Evolutionary conservation across 2,797 vertebrate species (phyloP), one percentile per base, ranked within the genome.

Genomic region (Gouania willdenowi): DNA sequence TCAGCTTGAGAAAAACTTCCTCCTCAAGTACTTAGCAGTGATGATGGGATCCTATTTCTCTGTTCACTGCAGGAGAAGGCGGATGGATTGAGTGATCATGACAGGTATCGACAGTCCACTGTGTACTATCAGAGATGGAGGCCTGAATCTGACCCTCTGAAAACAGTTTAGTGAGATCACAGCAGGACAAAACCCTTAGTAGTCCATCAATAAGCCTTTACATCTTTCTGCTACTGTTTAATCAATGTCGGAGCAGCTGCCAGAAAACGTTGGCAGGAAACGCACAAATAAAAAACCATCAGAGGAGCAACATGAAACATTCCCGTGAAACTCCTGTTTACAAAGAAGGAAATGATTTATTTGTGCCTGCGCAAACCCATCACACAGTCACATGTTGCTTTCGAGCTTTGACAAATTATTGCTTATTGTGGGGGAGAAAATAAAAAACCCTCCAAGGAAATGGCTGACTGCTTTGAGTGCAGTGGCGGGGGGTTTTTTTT

Each of bases 21-120:
- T 77, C 74, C 79, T 81, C 75, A 86, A 86, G 83, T 84, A 79
- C 67, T 83, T 77, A 74, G 79, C 72, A 83, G 77, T 75, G 54
- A 79, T 78, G 71, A 83, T 69, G 66, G 56, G 75, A 84, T 84
- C 65, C 65, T 79, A 73, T 85, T 80, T 79, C 79, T 75, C 63
- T 71, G 63, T 71, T 65, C 46, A 41, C 59, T 7, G 51, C 39
- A 52, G 51, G 34, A 63, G 32, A 72, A 61, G 61, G 44, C 52
- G 51, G 53, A 51, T 54, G 55, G 66, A 60, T 26, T 48, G 60
- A 37, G 15, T 32, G 45, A 55, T 54, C 55, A 65, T 59, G 52
- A 51, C 36, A 42, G 18, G 56, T 71, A 76, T 59, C 5, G 57
- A 67, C 46, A 36, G 44, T 25, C 18, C 18, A 41, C 48, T 43